Evolutionary conservation across 2,888 invertebrate species (phyloP).

Genomic region (Athripsodes cinereus): DNA sequence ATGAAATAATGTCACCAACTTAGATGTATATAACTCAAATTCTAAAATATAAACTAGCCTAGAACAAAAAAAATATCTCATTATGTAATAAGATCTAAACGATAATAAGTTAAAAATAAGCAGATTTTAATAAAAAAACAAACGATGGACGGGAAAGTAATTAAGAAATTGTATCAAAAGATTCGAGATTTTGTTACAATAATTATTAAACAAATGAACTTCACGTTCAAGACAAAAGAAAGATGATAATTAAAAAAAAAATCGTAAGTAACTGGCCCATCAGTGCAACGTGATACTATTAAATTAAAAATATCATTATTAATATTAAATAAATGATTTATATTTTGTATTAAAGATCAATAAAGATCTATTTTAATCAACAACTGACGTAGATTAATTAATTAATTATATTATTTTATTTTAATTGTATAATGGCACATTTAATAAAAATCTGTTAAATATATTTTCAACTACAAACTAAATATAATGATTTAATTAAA

Average conservation of each 20-base stretch:
- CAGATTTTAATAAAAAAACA: neutral
- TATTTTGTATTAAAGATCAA: no score
- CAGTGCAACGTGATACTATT: neutral
- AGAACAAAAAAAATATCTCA: no score
- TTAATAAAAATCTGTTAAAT: no score
- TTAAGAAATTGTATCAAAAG: conserved; percentile 5
- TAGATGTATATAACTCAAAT: no score
- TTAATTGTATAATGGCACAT: no score
- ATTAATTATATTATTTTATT: neutral
- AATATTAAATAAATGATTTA: conserved; percentile 8
- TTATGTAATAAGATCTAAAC: no score
- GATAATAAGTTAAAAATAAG: neutral
- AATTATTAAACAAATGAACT: conserved; percentile 18
- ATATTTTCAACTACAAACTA: neutral
- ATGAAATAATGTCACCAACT: no score
- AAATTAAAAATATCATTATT: conserved; percentile 16
- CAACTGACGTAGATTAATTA: neutral
- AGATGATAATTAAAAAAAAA: neutral
- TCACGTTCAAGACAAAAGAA: no score
- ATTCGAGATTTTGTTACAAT: conserved; percentile 7
- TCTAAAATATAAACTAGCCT: no score
- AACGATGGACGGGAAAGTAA: conserved; percentile 8
- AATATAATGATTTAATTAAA: no score
- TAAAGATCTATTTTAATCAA: no score
- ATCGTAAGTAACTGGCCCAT: conserved; percentile 27